Percentiles rank a stretch among this genome's conserved stretches.
Evolutionary conservation across 1,140 invertebrate species (phyloP).

Genomic region (Cotesia typhae): DNA sequence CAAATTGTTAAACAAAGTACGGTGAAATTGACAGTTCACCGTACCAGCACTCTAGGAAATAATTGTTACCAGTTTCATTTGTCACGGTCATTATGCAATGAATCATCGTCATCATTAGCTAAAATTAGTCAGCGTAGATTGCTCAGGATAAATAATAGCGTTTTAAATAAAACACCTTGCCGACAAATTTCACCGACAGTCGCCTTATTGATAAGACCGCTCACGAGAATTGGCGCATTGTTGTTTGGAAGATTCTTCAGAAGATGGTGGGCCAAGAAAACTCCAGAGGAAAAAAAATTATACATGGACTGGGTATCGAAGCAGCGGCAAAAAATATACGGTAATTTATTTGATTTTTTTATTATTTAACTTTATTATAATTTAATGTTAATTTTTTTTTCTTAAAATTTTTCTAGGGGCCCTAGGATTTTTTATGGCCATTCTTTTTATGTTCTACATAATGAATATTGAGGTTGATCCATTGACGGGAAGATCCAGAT

Average conservation of each 20-base stretch:
- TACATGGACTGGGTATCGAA: conserved; percentile 46
- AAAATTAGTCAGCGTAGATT: conserved; percentile 12
- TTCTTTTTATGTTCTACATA: conserved; percentile 58
- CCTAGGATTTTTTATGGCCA: conserved; percentile 41
- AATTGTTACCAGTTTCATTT: neutral
- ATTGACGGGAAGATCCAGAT: conserved; percentile 65
- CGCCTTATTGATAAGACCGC: conserved; percentile 51
- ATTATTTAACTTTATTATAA: neutral
- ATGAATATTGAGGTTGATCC: conserved; percentile 67
- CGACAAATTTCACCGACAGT: conserved; percentile 48
- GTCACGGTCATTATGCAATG: neutral
- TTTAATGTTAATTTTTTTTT: conserved; percentile 14
- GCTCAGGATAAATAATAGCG: conserved; percentile 36
- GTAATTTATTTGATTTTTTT: conserved; percentile 21
- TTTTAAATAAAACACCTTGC: conserved; percentile 51
- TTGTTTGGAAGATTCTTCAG: conserved; percentile 59
- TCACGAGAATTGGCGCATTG: conserved; percentile 53
- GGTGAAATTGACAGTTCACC: neutral
- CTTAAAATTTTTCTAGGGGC: conserved; percentile 44
- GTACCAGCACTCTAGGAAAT: neutral
- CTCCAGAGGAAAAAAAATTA: conserved; percentile 51
- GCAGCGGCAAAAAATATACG: conserved; percentile 44
- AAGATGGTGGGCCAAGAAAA: conserved; percentile 65
- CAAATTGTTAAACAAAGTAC: neutral
- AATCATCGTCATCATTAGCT: conserved; percentile 20